Evolutionary conservation across 1,140 invertebrate genomes (phyloP).

Genomic region (Neocloeon triangulifer): DNA sequence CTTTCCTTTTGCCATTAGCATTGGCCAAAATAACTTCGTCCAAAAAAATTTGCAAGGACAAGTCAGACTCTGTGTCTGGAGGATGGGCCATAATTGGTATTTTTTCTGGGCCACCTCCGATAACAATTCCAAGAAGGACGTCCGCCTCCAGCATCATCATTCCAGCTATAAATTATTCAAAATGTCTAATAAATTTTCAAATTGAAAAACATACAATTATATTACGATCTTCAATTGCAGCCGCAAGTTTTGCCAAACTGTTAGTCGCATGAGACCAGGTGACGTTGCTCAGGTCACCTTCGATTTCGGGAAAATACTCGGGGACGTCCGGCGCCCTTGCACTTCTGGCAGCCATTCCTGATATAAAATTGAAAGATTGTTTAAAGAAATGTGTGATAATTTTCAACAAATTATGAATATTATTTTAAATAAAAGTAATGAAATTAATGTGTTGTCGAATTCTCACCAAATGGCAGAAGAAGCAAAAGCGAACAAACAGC

Average conservation of each 20-base stretch:
- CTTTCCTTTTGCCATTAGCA: conserved; percentile 28
- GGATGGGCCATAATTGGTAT: conserved; percentile 75
- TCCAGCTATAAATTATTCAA: conserved; percentile 28
- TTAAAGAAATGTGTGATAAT: no score
- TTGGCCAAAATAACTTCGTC: conserved; percentile 26
- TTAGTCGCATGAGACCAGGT: conserved; percentile 72
- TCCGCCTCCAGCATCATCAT: conserved; percentile 75
- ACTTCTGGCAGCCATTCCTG: no score
- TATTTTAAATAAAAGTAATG: no score
- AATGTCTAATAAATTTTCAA: not conserved
- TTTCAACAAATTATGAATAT: no score
- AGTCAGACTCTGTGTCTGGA: conserved; percentile 42
- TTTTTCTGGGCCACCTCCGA: no score
- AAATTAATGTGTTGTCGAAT: no score
- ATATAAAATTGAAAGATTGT: no score
- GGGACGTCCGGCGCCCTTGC: conserved; percentile 1
- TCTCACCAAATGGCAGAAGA: no score
- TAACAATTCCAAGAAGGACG: conserved; percentile 41
- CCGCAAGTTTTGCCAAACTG: conserved; percentile 29
- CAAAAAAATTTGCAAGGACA: conserved; percentile 53
- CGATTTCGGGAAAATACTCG: conserved; percentile 17
- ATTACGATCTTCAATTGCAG: conserved; percentile 29
- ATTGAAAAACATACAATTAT: conserved; percentile 2
- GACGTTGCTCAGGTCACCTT: conserved; percentile 41
- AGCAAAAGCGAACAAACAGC: no score